A percentile compares a stretch with the other conserved stretches of the same genome.
Evolutionary conservation across 2,113 vertebrate species (phyloP).

Genomic region (Tautogolabrus adspersus): DNA sequence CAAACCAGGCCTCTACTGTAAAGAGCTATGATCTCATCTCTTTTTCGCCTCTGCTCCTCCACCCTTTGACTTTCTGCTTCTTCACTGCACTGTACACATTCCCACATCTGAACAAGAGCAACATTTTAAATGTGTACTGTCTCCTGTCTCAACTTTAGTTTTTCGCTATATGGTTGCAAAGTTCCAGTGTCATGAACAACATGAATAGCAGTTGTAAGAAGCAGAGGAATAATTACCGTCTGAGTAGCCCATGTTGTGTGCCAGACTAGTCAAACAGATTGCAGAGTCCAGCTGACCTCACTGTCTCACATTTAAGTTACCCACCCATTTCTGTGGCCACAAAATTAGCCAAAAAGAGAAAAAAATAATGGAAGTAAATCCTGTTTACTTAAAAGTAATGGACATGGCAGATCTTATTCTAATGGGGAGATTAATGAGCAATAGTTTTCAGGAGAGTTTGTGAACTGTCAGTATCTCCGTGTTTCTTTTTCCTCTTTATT

Average conservation of each 20-base stretch:
- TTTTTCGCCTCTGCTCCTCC: conserved; percentile 41
- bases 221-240: conserved; percentile 10
- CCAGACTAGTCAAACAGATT: conserved; percentile 33
- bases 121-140: conserved; percentile 20
- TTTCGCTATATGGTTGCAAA: not conserved
- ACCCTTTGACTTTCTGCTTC: conserved; percentile 62
- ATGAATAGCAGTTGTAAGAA: not conserved
- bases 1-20: conserved; percentile 44
- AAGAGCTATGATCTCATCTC: conserved; percentile 69
- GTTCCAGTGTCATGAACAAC: conserved; percentile 5
- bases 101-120: conserved; percentile 27
- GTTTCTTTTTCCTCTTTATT: conserved; percentile 32
- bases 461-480: conserved; percentile 28
- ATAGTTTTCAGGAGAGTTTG: conserved; percentile 21
- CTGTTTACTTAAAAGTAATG: conserved; percentile 38
- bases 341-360: conserved; percentile 51
- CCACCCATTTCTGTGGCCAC: conserved; percentile 58
- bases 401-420: conserved; percentile 9
- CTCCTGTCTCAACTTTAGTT: conserved; percentile 8
- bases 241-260: conserved; percentile 9
- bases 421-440: conserved; percentile 28
- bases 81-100: conserved; percentile 35
- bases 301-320: conserved; percentile 63
- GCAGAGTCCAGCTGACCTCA: conserved; percentile 72
- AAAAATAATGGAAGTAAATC: conserved; percentile 48